These are phyloP conservation scores for Serranus cabrilla DNA, from an alignment of 2,797 vertebrate genomes.

Conservation along the genomic window DNA sequence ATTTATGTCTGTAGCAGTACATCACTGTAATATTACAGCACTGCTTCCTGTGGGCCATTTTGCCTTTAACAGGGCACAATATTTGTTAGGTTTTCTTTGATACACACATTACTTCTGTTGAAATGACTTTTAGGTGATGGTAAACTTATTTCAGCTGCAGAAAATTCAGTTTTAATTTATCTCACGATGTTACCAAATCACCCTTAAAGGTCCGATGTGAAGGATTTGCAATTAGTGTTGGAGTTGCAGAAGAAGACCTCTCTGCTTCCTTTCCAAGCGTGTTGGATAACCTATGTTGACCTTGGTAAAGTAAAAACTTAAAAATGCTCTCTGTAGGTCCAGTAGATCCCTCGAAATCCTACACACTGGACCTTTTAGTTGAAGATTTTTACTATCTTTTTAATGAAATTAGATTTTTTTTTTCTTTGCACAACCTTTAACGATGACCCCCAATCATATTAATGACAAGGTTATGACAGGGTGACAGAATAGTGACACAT, in stretches of 20 bases:
- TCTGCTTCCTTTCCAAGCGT: no score
- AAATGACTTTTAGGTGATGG: conserved; percentile 14
- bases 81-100: conserved; percentile 22
- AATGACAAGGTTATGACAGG: background rate
- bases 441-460: background rate
- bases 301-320: no score
- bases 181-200: conserved; percentile 8
- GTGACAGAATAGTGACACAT: conserved; percentile 20
- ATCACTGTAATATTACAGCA: background rate
- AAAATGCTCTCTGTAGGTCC: no score
- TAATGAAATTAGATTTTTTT: background rate
- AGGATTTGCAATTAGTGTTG: no score
- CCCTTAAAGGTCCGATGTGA: no score
- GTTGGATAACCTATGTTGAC: no score
- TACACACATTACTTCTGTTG: background rate
- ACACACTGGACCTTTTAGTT: no score
- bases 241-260: no score
- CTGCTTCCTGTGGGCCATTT: background rate
- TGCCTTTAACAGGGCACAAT: background rate
- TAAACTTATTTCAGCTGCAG: background rate
- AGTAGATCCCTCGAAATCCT: background rate
- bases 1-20: background rate
- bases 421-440: conserved; percentile 27
- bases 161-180: background rate
- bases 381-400: background rate